Evolutionary conservation across 2,888 invertebrate genomes (phyloP), one percentile per base, ranked within the genome.

Genomic region (Sturmia bella): DNA sequence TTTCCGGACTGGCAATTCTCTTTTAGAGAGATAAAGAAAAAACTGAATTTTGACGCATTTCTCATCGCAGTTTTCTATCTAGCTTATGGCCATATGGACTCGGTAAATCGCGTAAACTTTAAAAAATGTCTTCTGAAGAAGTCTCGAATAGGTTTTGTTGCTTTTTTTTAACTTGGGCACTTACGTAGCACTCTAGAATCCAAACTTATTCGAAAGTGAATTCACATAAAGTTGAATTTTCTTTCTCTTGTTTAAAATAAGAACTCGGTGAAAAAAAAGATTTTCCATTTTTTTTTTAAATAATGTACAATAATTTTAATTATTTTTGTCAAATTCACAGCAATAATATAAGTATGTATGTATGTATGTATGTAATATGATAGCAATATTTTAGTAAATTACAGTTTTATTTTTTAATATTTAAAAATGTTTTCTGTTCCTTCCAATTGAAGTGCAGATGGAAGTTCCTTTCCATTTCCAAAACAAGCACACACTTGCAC

Each of bases 261-360:
- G n/a, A n/a, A n/a, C n/a, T n/a, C n/a, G n/a, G n/a, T n/a, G n/a
- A n/a, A n/a, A 37, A 61, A 77, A 70, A 73, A 68, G 57, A 78
- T 78, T 73, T 57, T 66, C 37, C 66, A 72, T 78, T 66, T 73
- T 80, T 80, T 43, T 5, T 75, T 72, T 64, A 54, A 45, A 74
- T 81, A 76, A 68, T 77, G 57, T 77, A 81, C 77, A 77, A 69
- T 81, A 81, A 76, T 75, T 50, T 24, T 59, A 61, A 66, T 64
- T 80, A 1, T 59, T 82, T 80, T 82, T 78, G 78, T 82, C 78
- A 82, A 74, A 75, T 82, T 78, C 82, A 82, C 82, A 82, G 82
- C 82, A 43, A 82, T 77, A 81, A 79, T 78, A 79, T 63, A 73
- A 39, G 54, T 72, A 78, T 68, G 63, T 64, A 80, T 32, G 32